Conservation (phyloP, 2,113 vertebrate species). For the Pterocles gutturalis region DNA sequence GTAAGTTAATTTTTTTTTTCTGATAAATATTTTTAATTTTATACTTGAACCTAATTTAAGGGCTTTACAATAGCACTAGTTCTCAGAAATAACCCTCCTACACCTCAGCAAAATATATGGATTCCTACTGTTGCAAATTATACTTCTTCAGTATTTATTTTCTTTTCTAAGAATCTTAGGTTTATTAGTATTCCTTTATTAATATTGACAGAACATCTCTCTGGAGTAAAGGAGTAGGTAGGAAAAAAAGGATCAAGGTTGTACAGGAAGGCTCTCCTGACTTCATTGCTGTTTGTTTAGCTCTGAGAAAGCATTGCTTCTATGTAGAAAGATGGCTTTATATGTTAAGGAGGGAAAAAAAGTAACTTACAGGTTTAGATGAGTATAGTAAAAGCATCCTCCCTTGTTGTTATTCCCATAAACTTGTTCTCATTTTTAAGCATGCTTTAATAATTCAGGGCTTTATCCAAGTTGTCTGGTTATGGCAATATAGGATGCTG, state of each 20-base stretch:
- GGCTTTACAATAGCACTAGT: not conserved
- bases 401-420: not conserved
- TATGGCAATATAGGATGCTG: not conserved
- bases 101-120: not conserved
- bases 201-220: not conserved
- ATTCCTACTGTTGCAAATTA: not conserved
- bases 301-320: not conserved
- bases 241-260: not conserved
- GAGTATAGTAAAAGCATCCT: not conserved
- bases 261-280: not conserved
- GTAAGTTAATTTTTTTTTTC: not conserved
- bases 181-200: not conserved
- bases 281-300: not conserved
- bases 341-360: not conserved
- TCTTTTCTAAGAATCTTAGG: not conserved
- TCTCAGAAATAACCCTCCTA: not conserved
- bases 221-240: not conserved
- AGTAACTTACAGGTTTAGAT: not conserved
- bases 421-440: not conserved
- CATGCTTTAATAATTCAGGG: not conserved
- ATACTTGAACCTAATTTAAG: not conserved
- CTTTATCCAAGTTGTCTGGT: not conserved
- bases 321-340: not conserved
- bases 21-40: not conserved
- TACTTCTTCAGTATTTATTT: not conserved